phyloP scores from a whole-genome alignment of 1,140 invertebrate genomes.

The Metopolophium dirhodum region DNA sequence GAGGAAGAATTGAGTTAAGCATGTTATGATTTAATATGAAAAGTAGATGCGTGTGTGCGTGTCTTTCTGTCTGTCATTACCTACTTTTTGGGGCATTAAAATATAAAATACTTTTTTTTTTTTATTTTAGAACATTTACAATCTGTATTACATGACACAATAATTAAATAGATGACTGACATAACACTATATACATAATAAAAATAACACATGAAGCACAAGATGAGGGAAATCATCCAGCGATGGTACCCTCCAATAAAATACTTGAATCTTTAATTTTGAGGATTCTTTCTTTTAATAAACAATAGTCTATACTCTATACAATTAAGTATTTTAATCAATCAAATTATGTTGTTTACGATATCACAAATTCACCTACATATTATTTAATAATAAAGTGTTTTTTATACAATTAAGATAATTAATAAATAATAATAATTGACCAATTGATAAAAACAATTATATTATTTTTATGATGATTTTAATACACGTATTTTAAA shows the following conservation, averaged over 20 bases:
- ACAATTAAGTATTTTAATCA: neutral
- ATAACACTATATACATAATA: no score
- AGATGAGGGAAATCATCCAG: no score
- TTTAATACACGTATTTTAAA: neutral
- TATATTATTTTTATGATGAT: neutral
- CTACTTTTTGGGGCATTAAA: no score
- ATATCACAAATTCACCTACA: neutral
- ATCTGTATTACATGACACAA: no score
- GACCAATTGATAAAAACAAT: neutral
- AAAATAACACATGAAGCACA: no score
- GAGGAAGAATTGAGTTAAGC: no score
- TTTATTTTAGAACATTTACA: no score
- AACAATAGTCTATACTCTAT: neutral
- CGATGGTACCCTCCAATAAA: no score
- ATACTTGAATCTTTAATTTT: no score
- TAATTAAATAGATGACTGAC: no score
- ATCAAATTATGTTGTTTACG: neutral
- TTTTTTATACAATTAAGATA: neutral
- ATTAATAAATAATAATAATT: slow-evolving; percentile 21
- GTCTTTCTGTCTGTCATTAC: no score
- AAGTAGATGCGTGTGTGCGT: neutral
- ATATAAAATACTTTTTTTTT: no score
- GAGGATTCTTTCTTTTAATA: neutral
- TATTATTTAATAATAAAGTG: neutral
- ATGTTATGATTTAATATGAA: neutral